A percentile compares a stretch with the other conserved stretches of the same genome.
Conservation (phyloP, 2,888 invertebrate genomes). For the Belgica antarctica region DNA sequence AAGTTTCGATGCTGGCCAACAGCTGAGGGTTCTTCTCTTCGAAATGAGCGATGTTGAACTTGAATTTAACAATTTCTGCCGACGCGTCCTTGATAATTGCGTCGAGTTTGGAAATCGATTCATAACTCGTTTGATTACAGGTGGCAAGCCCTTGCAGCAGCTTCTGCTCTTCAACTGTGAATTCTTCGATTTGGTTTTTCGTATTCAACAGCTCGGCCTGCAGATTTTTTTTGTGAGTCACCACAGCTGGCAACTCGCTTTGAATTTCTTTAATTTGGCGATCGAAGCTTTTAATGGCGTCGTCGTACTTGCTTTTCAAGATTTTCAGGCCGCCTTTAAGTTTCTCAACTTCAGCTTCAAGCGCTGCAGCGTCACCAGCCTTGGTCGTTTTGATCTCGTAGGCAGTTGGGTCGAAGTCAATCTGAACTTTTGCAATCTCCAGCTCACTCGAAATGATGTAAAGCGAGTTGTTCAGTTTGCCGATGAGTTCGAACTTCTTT, state of each 20-base stretch:
- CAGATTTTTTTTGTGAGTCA: too few species aligned
- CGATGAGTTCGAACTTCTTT: slow-evolving; percentile 44
- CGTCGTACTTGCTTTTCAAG: background rate
- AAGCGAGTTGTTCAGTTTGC: slow-evolving; percentile 45
- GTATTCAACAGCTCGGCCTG: too few species aligned
- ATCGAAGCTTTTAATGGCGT: background rate
- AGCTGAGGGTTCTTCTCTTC: background rate
- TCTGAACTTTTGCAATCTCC: background rate
- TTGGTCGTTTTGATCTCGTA: slow-evolving; percentile 17
- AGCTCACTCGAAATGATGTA: slow-evolving; percentile 41
- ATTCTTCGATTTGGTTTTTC: too few species aligned
- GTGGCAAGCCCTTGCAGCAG: too few species aligned
- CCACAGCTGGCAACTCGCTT: too few species aligned
- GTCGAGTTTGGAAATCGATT: too few species aligned
- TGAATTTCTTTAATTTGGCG: too few species aligned
- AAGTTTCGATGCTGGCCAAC: background rate
- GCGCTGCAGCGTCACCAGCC: background rate
- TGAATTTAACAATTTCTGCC: background rate
- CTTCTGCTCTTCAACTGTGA: too few species aligned
- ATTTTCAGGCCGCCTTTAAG: slow-evolving; percentile 31
- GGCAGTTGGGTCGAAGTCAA: slow-evolving; percentile 38
- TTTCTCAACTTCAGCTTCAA: slow-evolving; percentile 42
- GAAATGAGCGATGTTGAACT: background rate
- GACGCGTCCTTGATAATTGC: too few species aligned
- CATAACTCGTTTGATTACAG: too few species aligned